Conservation (phyloP, 1,140 invertebrate species). For the Lepidurus packardi region DNA sequence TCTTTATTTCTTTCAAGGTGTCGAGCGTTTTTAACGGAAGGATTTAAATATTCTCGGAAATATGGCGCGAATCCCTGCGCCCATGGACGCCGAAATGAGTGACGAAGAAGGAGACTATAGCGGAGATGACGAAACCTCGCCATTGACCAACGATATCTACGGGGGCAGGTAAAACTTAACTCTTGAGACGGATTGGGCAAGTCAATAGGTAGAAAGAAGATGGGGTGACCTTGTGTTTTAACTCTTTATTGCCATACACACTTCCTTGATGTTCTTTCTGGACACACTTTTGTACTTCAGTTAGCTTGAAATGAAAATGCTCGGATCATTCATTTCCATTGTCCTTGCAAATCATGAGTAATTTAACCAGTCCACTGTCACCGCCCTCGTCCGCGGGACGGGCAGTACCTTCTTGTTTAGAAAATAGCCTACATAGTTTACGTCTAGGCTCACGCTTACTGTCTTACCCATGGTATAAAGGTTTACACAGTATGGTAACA, state of each 20-base stretch:
- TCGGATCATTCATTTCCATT: conserved; percentile 6
- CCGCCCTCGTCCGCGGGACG: neutral
- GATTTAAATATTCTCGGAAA: conserved; percentile 17
- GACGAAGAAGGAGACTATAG: conserved; percentile 68
- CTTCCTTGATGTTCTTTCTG: neutral
- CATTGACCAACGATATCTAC: conserved; percentile 70
- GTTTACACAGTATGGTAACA: too few relatives aligned
- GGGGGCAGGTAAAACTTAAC: conserved; percentile 67
- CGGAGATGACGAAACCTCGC: conserved; percentile 74
- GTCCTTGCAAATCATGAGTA: neutral
- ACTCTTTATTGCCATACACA: neutral
- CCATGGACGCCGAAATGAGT: conserved; percentile 14
- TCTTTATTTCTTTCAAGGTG: neutral
- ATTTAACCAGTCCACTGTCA: neutral
- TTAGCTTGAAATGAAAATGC: neutral
- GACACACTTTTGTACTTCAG: neutral
- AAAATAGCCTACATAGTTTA: conserved; percentile 27
- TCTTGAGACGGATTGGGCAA: neutral
- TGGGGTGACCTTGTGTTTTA: neutral
- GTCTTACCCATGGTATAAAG: neutral
- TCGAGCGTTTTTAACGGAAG: neutral
- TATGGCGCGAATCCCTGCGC: conserved; percentile 27
- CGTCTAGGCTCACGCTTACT: neutral
- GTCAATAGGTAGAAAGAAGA: neutral
- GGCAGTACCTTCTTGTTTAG: neutral